Base-by-base conservation (phyloP, 2,888 invertebrate genomes). In the Autographa gamma region DNA sequence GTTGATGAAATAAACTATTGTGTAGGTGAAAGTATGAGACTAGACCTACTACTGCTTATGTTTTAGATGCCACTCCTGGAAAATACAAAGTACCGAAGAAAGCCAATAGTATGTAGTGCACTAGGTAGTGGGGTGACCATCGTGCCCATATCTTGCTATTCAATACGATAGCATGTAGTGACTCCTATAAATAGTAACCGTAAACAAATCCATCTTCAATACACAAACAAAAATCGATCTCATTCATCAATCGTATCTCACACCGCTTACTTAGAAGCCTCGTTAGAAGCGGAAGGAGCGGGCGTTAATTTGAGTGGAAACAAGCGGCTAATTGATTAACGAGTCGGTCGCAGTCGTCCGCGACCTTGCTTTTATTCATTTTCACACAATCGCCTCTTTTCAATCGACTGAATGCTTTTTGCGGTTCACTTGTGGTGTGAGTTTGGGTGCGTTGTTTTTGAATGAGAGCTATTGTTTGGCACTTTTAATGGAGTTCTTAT, bases 281-380 rank as follows among this genome's bases (percentile, higher is more conserved):
- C 3, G n/a, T 32, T 59, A 13, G 32, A 54, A 73, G 71, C 65
- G 75, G 79, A 86, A 83, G 85, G 82, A 88, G 79, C 76, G 73
- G 75, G 83, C 83, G 88, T 88, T 91, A 91, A 92, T 91, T 91
- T 87, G 89, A 87, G 87, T 89, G 90, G 90, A 92, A 93, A 91
- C 91, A 92, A 88, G 86, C 92, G 88, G 74, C 82, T 90, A 92
- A 93, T 93, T 92, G 93, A 91, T 89, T 89, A 90, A 88, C 87
- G 83, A 81, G 79, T 63, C 82, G 84, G 82, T 76, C 80, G 75
- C 72, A 80, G 73, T 71, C 41, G 71, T 75, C 67, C 66, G 69
- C 68, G 81, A 71, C 77, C 74, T 81, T 81, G 81, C 66, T 59
- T 69, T 73, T 71, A 75, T 76, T 74, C 66, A 66, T 76, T 79